Base-by-base conservation (phyloP, 2,888 invertebrate species). In the Steinernema carpocapsae region DNA sequence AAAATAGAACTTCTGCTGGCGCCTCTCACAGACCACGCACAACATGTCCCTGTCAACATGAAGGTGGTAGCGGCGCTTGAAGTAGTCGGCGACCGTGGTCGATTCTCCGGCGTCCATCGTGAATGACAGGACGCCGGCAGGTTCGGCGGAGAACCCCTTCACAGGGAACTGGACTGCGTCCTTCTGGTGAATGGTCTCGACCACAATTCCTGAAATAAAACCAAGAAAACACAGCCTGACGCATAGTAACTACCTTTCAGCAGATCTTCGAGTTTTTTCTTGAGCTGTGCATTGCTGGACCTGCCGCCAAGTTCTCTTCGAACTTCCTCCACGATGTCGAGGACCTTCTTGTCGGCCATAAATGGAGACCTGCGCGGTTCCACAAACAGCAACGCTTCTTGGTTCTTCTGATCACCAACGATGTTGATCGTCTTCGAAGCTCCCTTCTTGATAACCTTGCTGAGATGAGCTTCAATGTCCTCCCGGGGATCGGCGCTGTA, bases 371-470 rank as follows among this genome's bases (percentile, higher is more conserved):
- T 6, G 26, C 26, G 22, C 14, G 64, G 64, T 32, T 29, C 64
- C 17, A 64, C 29, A 17, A 64, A 6, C 4, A 64, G 29, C 29
- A 64, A 4, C 1, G 64, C 64, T 2, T 26, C 64, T 37, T 64
- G 64, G 1, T 64, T 17, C 3, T 7, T 12, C 10, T 14, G 1
- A 29, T 64, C 26, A 3, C 64, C 64, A 17, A 64, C 19, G 64
- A 64, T 64, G 32, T 24, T 37, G 17, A 29, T 32, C 29, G 14
- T 64, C 64, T 64, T 64, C 32, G 24, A 17, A 4, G 64, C 24
- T 1, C 64, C 64, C 12, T 64, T 26, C 64, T 64, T 64, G 64
- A 64, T 64, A 6, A 64, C 64, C 64, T 64, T 64, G 29, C 29
- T 12, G 29, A 64, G 17, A 26, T 64, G 29, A 3, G 64, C 64